A percentile compares a stretch with the other conserved stretches of the same genome.
These are phyloP conservation scores for Phylloscopus collybita DNA, from an alignment of 2,797 vertebrate genomes.

Conservation along the genomic window DNA sequence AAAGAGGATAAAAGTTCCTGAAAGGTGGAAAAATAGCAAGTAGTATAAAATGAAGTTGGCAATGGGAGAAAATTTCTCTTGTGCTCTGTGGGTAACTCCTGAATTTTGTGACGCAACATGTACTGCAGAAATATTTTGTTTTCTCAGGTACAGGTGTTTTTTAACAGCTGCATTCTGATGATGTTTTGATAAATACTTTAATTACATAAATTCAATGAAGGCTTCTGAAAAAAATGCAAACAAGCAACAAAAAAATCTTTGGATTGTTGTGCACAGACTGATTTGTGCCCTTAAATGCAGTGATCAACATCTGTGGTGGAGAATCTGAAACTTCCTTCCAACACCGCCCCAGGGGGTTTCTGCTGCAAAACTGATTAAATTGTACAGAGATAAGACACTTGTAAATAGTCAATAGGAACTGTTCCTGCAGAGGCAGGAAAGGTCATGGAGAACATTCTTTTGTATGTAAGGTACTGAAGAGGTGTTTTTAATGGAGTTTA, in stretches of 20 bases:
- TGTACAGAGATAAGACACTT: conserved; percentile 1
- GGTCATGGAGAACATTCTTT: not conserved
- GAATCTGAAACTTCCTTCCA: not conserved
- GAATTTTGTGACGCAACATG: rapidly evolving
- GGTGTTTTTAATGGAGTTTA: not conserved
- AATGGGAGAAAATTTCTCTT: not conserved
- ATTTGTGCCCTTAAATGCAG: not conserved
- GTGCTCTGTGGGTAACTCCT: not conserved
- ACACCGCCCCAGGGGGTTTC: not conserved
- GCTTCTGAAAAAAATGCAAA: not conserved
- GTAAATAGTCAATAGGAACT: conserved; percentile 6
- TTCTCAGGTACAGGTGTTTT: not conserved
- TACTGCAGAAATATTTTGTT: not conserved
- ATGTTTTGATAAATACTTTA: not conserved
- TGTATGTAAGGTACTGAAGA: not conserved
- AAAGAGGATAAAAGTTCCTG: not conserved
- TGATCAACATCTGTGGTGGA: not conserved
- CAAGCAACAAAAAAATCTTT: not conserved
- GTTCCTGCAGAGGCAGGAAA: not conserved
- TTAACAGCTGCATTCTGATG: not conserved
- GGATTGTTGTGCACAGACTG: not conserved
- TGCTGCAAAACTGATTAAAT: conserved; percentile 19
- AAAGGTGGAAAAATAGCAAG: not conserved
- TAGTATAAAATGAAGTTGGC: not conserved
- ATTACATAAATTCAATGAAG: not conserved